These are phyloP conservation scores for Neoascia interrupta DNA, from an alignment of 2,888 invertebrate genomes.

Conservation along the genomic window DNA sequence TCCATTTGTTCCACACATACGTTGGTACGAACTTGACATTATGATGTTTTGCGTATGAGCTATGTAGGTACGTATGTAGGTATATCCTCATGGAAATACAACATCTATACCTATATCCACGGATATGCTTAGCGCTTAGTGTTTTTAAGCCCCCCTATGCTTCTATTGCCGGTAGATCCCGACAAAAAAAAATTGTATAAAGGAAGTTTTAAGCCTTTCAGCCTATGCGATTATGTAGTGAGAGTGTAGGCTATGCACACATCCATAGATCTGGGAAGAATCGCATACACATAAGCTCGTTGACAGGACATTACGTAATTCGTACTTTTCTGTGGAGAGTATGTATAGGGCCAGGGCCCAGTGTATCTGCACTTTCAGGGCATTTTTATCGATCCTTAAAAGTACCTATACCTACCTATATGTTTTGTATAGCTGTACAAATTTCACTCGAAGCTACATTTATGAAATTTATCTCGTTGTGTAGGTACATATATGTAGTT, in stretches of 20 bases:
- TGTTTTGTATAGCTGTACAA: too few species aligned
- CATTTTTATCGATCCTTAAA: slow-evolving; percentile 64
- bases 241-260: slow-evolving; percentile 21
- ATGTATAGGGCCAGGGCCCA: too few species aligned
- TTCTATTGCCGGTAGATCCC: not conserved
- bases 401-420: too few species aligned
- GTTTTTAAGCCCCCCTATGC: slow-evolving; percentile 14
- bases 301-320: slow-evolving; percentile 51
- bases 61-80: slow-evolving; percentile 2
- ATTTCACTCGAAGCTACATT: too few species aligned
- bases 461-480: slow-evolving; percentile 69
- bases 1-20: slow-evolving; percentile 45
- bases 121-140: slow-evolving; percentile 15
- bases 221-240: slow-evolving; percentile 56
- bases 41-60: slow-evolving; percentile 1
- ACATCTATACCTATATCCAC: not conserved
- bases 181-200: slow-evolving; percentile 23
- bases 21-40: slow-evolving; percentile 33
- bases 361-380: slow-evolving; percentile 17
- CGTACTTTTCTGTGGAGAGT: slow-evolving; percentile 26
- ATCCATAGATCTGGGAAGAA: slow-evolving; percentile 20
- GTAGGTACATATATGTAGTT: slow-evolving; percentile 60
- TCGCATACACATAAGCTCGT: slow-evolving; percentile 16
- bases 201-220: slow-evolving; percentile 62
- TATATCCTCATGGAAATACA: not conserved